phyloP scores from a whole-genome alignment of 2,797 vertebrate genomes.

The Tapera naevia region DNA sequence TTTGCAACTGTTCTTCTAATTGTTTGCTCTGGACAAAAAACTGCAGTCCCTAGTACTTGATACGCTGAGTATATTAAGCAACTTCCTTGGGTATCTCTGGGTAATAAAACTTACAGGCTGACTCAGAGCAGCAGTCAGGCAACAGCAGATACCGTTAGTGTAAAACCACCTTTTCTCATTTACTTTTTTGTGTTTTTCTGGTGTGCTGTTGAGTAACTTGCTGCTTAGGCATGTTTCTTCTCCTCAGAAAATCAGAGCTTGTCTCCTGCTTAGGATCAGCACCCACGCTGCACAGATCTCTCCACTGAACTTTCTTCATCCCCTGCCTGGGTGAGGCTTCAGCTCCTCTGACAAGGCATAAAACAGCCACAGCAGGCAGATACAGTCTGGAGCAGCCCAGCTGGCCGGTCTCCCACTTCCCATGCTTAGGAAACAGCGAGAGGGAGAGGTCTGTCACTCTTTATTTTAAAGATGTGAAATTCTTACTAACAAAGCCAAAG shows the following conservation, averaged over 20 bases:
- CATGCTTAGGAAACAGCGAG: rapidly evolving
- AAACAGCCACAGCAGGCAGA: not conserved
- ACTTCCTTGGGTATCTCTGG: not conserved
- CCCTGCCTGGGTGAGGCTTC: not conserved
- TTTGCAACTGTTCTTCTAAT: not conserved
- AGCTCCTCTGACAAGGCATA: not conserved
- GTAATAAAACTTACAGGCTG: not conserved
- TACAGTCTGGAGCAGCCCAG: rapidly evolving
- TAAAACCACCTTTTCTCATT: not conserved
- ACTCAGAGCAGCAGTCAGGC: not conserved
- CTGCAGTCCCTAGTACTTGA: not conserved
- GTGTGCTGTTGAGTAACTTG: not conserved
- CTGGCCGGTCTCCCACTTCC: not conserved
- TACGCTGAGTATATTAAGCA: not conserved
- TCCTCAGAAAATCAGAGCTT: not conserved
- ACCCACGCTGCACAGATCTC: not conserved
- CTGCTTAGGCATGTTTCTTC: not conserved
- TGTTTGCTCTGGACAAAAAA: not conserved
- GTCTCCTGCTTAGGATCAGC: not conserved
- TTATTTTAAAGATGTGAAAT: not conserved
- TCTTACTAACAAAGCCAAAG: not conserved
- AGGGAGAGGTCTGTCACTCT: not conserved
- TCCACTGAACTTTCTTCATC: not conserved
- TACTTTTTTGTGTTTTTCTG: not conserved
- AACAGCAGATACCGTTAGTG: not conserved